Evolutionary conservation across 2,888 invertebrate species (phyloP), one percentile per base, ranked within the genome.

Genomic region (Allygus modestus): DNA sequence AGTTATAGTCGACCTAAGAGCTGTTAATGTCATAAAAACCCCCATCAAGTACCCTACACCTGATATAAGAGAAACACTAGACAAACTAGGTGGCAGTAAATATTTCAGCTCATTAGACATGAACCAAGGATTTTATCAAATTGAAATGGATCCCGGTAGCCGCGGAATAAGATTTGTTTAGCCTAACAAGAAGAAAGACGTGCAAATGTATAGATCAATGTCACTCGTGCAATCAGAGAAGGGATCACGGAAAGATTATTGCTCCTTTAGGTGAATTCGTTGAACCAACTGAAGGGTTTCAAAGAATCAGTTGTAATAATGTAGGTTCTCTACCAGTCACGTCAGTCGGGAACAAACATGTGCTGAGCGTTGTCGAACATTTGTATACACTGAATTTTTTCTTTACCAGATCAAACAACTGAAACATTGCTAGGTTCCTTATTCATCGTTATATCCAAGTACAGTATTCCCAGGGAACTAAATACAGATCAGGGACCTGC

Each of bases 101-200:
- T n/a, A n/a, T n/a, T n/a, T n/a, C n/a, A n/a, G n/a, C n/a, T n/a
- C n/a, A n/a, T n/a, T n/a, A n/a, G n/a, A n/a, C n/a, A n/a, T n/a
- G n/a, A n/a, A n/a, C n/a, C n/a, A n/a, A n/a, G n/a, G n/a, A n/a
- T n/a, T n/a, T n/a, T n/a, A n/a, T n/a, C n/a, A n/a, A n/a, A n/a
- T n/a, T n/a, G n/a, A n/a, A n/a, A n/a, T n/a, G n/a, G n/a, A n/a
- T n/a, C n/a, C n/a, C n/a, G n/a, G n/a, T n/a, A n/a, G n/a, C n/a
- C n/a, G n/a, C n/a, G n/a, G n/a, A n/a, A n/a, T n/a, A 12, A 84
- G 86, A 26, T 89, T 87, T 83, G 86, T 88, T 65, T 65, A 23
- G 65, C 65, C n/a, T n/a, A n/a, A n/a, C n/a, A n/a, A n/a, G n/a
- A n/a, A n/a, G n/a, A n/a, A n/a, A n/a, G n/a, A n/a, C 65, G 20